Evolutionary conservation across 2,888 invertebrate species (phyloP).

Genomic region (Pelosia muscerda): DNA sequence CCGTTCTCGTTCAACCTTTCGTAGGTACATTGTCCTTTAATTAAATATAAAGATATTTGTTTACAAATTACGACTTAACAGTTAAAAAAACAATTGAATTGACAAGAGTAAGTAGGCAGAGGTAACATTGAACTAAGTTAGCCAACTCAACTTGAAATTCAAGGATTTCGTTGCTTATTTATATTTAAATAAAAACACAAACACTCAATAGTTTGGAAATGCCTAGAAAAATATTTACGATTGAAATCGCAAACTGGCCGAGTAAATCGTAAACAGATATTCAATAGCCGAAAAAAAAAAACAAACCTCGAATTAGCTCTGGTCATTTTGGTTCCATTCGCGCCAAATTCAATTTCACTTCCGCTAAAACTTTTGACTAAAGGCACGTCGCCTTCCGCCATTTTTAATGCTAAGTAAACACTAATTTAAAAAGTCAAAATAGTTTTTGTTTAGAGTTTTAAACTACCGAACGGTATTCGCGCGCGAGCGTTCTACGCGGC

Average conservation of each 20-base stretch:
- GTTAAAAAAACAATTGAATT: no score
- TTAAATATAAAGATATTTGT: not conserved
- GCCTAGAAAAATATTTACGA: conserved; percentile 18
- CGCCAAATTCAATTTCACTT: conserved; percentile 78
- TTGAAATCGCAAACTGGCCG: conserved; percentile 23
- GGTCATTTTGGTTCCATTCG: conserved; percentile 76
- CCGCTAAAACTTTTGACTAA: conserved; percentile 79
- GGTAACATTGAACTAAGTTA: conserved; percentile 44
- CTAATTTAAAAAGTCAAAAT: conserved; percentile 59
- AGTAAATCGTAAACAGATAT: conserved; percentile 22
- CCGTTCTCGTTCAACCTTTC: not conserved
- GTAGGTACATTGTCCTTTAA: not conserved
- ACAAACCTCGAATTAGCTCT: conserved; percentile 81
- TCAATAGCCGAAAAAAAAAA: conserved; percentile 40
- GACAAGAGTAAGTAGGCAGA: conserved; percentile 11
- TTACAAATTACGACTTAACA: not conserved
- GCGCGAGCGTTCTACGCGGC: conserved; percentile 52
- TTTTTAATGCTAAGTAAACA: conserved; percentile 56
- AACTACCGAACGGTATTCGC: conserved; percentile 33
- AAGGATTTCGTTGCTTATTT: conserved; percentile 41
- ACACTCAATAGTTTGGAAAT: conserved; percentile 17
- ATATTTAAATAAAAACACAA: conserved; percentile 17
- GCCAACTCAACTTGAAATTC: conserved; percentile 41
- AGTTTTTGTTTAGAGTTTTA: conserved; percentile 41
- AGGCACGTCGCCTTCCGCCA: conserved; percentile 83